These are phyloP conservation scores for Ciconia boyciana DNA, from an alignment of 2,113 vertebrate genomes.

Conservation along the genomic window DNA sequence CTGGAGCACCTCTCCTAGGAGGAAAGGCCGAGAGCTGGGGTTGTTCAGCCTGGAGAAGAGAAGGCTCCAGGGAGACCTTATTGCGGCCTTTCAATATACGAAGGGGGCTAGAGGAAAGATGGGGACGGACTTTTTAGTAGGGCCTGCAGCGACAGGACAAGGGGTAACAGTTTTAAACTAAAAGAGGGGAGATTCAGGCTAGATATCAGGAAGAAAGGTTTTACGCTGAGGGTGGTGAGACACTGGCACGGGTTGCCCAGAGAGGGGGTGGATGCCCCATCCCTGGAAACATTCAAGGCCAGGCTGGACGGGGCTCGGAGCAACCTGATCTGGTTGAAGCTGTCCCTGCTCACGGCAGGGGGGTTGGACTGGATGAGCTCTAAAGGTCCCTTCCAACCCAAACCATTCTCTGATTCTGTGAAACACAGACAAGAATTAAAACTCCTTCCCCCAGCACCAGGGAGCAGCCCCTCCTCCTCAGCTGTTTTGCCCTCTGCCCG, in stretches of 20 bases:
- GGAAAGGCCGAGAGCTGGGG: no score
- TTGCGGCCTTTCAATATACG: no score
- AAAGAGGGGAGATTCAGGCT: neutral
- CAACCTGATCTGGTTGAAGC: neutral
- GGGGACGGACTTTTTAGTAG: no score
- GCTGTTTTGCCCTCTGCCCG: neutral
- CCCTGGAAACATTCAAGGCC: neutral
- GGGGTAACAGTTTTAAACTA: neutral
- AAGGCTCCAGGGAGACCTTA: no score
- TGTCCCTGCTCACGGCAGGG: neutral
- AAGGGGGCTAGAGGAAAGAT: no score
- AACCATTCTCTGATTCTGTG: neutral
- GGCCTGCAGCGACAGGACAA: no score
- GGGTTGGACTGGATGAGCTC: neutral
- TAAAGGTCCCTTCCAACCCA: neutral
- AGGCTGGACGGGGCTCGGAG: neutral
- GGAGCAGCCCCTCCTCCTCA: neutral
- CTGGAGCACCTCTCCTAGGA: no score
- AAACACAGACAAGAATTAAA: neutral
- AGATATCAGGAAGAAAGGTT: neutral
- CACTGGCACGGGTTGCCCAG: neutral
- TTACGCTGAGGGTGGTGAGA: no score
- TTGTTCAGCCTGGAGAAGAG: no score
- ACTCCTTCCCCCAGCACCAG: accelerated
- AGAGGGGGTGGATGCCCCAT: neutral